phyloP scores from a whole-genome alignment of 2,113 vertebrate species.

The Megalops atlanticus region DNA sequence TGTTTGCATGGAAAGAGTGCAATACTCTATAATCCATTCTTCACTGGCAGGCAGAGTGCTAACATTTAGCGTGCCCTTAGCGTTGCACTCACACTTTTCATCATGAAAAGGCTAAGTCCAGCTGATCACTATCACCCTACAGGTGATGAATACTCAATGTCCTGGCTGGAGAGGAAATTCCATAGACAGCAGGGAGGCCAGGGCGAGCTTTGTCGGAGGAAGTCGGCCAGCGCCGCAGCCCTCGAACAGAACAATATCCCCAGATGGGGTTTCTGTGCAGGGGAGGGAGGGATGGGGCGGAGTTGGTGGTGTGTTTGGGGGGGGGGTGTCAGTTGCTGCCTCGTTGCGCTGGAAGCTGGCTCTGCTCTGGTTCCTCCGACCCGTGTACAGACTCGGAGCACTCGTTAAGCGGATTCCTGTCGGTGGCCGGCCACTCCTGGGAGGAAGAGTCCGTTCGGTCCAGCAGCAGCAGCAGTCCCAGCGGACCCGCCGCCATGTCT shows the following conservation, averaged over 20 bases:
- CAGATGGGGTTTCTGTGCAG: conserved; percentile 71
- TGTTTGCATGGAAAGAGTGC: neutral
- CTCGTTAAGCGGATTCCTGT: conserved; percentile 76
- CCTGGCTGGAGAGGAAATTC: neutral
- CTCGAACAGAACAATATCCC: conserved; percentile 61
- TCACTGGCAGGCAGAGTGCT: neutral
- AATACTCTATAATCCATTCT: neutral
- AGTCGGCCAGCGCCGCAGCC: conserved; percentile 53
- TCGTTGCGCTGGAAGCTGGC: conserved; percentile 35
- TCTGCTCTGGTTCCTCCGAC: conserved; percentile 47
- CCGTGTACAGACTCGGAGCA: conserved; percentile 77
- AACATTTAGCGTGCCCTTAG: neutral
- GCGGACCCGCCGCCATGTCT: conserved; percentile 52
- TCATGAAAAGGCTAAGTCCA: no score
- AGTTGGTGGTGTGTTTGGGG: no score
- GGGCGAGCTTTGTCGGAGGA: conserved; percentile 27
- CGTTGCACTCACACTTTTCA: no score
- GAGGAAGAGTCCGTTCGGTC: conserved; percentile 61
- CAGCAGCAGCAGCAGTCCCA: conserved; percentile 44
- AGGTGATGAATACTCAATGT: neutral
- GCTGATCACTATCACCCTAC: neutral
- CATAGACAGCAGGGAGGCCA: neutral
- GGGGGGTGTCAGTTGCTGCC: conserved; percentile 52
- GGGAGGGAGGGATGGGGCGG: conserved; percentile 30
- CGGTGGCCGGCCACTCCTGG: conserved; percentile 58